Base-by-base conservation (phyloP, 35 echinoderm and acorn worm genomes). In the Holothuria glaberrima region DNA sequence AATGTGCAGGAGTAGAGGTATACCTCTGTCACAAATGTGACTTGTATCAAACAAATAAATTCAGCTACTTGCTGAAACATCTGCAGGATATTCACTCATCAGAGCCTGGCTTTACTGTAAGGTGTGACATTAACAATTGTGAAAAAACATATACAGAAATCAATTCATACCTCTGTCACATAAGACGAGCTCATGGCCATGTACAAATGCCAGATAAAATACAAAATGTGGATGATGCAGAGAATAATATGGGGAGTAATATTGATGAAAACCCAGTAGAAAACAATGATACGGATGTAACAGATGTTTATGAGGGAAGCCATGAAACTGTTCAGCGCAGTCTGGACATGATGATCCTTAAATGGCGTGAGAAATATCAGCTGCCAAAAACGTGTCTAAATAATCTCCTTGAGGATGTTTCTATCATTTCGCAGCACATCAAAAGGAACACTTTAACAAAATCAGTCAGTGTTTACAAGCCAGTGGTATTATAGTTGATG, bases 71-170 rank as follows among this genome's bases (percentile, higher is more conserved):
- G 31, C 12, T 77, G 30, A 77, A 77, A 77, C 73, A 34, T 30
- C 32, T 77, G 6, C 73, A 77, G 73, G 73, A 77, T 75, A 21
- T 75, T 24, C 71, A 75, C 29, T 75, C 71, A 33, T 75, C 71
- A 4, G 71, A 28, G 30, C 71, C 71, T 75, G 71, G 71, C 71
- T 75, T 75, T 41, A 75, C 24, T 75, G 71, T 75, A 41, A 75
- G 71, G 30, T 75, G 71, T 75, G 71, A 25, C 35, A 75, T 75
- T 75, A 30, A 19, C 26, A 75, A 41, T 75, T 75, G 71, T 75
- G 75, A 80, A 27, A 80, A 56, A 80, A 80, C 75, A 5, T 81
- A 81, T 45, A 81, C 36, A 81, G 56, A 58, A 81, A 46, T 81
- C 14, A 59, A 83, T 21, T 83, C 80, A 19, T 59, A 25, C 16